Evolutionary conservation across 2,113 vertebrate species (phyloP).

Genomic region (Gobio gobio): DNA sequence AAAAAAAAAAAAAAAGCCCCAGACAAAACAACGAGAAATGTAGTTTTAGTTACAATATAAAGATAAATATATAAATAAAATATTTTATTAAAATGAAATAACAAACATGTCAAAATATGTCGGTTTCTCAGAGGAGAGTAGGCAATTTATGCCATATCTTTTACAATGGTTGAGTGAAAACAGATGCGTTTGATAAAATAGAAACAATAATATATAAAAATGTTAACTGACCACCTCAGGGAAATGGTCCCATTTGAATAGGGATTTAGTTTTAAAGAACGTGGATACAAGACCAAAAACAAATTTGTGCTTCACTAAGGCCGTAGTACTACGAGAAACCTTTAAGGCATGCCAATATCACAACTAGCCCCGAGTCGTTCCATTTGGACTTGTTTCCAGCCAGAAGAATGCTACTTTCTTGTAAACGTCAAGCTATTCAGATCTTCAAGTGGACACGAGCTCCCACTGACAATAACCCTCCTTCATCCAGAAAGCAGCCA

Average conservation of each 20-base stretch:
- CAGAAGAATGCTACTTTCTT: slow-evolving; percentile 53
- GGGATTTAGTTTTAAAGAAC: background rate
- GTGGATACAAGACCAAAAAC: background rate
- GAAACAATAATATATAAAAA: background rate
- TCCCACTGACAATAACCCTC: slow-evolving; percentile 75
- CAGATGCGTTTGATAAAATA: background rate
- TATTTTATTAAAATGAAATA: too few relatives aligned
- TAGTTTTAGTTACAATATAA: background rate
- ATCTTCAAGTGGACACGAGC: slow-evolving; percentile 58
- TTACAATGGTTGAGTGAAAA: background rate
- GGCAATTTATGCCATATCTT: background rate
- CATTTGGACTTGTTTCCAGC: slow-evolving; percentile 9
- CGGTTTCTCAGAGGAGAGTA: background rate
- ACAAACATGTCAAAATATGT: too few relatives aligned
- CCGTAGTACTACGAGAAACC: background rate
- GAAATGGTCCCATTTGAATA: background rate
- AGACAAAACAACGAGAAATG: too few relatives aligned
- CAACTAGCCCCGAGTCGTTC: slow-evolving; percentile 33
- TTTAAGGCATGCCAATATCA: slow-evolving; percentile 14
- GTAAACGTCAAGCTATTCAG: slow-evolving; percentile 64
- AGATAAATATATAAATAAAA: background rate
- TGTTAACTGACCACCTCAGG: background rate
- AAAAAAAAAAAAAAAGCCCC: background rate
- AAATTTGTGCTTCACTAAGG: background rate
- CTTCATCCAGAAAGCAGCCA: slow-evolving; percentile 75